These are phyloP conservation scores for Amblyraja radiata DNA, from an alignment of 2,797 vertebrate genomes.

Conservation along the genomic window DNA sequence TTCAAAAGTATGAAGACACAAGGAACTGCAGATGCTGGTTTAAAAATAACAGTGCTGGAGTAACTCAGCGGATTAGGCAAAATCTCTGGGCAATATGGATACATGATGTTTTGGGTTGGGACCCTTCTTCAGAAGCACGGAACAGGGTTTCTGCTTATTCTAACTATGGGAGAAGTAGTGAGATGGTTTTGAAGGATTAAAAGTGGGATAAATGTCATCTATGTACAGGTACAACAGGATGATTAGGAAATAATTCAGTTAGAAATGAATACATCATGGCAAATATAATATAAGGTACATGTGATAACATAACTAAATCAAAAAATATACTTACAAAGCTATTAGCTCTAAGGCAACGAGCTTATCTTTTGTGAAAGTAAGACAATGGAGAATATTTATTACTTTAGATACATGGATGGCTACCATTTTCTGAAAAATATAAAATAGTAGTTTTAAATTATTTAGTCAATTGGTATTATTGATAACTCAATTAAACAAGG, in stretches of 20 bases:
- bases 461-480: neutral
- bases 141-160: too few species aligned
- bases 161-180: too few species aligned
- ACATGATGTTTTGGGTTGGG: too few species aligned
- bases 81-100: too few species aligned
- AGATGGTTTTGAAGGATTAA: too few species aligned
- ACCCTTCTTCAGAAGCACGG: too few species aligned
- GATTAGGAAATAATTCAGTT: neutral
- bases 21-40: too few species aligned
- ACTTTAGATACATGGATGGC: slow-evolving; percentile 89
- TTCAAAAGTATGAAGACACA: too few species aligned
- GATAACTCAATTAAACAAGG: neutral
- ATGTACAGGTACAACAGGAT: too few species aligned
- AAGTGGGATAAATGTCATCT: too few species aligned
- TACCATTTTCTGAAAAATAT: slow-evolving; percentile 85
- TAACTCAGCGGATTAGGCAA: too few species aligned
- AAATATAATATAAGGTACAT: neutral
- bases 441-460: neutral
- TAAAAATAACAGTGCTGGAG: too few species aligned
- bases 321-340: slow-evolving; percentile 79
- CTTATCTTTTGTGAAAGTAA: slow-evolving; percentile 94
- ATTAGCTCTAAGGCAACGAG: slow-evolving; percentile 84
- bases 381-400: slow-evolving; percentile 91
- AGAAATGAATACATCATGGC: neutral
- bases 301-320: neutral